These are phyloP conservation scores for Aldabrachelys gigantea DNA, from an alignment of 2,113 vertebrate species.

Conservation along the genomic window DNA sequence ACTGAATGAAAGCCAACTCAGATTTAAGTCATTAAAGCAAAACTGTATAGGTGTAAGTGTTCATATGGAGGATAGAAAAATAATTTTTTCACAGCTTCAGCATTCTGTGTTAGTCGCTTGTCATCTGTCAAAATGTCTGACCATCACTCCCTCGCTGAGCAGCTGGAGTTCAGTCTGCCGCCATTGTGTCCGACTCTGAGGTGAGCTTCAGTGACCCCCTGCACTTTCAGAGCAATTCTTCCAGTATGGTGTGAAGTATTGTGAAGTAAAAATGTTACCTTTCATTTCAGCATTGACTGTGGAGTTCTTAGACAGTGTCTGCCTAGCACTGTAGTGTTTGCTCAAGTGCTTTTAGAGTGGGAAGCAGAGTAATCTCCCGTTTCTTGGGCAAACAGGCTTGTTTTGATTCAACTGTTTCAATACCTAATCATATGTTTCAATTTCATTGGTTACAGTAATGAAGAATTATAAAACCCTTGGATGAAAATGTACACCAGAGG, in stretches of 20 bases:
- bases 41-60: not conserved
- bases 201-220: not conserved
- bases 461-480: not conserved
- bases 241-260: not conserved
- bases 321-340: not conserved
- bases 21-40: not conserved
- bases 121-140: not conserved
- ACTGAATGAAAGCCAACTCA: not conserved
- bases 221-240: not conserved
- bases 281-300: not conserved
- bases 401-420: not conserved
- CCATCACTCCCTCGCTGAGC: fast-evolving
- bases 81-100: not conserved
- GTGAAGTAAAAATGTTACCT: not conserved
- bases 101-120: not conserved
- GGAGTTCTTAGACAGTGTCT: not conserved
- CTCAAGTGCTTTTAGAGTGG: not conserved
- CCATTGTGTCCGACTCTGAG: not conserved
- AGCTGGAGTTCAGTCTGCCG: not conserved
- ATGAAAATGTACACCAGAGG: not conserved
- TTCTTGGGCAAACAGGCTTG: not conserved
- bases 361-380: not conserved
- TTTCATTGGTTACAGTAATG: not conserved
- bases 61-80: not conserved
- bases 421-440: not conserved